Conservation (phyloP, 2,888 invertebrate genomes). For the Venusia cambrica region DNA sequence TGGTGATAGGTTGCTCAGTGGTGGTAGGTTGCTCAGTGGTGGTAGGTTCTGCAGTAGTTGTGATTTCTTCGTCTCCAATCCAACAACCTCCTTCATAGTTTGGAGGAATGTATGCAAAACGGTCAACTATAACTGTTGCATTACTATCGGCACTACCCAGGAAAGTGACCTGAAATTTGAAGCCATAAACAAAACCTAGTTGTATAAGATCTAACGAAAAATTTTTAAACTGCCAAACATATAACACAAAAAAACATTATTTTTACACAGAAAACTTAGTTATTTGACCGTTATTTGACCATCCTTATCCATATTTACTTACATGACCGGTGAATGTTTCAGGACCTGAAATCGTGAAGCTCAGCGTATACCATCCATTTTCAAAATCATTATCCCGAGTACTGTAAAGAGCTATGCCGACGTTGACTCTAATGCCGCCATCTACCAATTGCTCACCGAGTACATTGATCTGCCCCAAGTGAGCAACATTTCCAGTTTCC, state of each 20-base stretch:
- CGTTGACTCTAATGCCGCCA: background rate
- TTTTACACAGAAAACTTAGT: too few species aligned
- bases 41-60: slow-evolving; percentile 4
- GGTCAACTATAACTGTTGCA: slow-evolving; percentile 7
- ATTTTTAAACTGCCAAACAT: too few species aligned
- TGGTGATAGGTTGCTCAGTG: too few species aligned
- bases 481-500: background rate
- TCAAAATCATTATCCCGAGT: background rate
- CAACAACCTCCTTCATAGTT: slow-evolving; percentile 7
- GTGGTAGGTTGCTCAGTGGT: background rate
- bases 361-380: slow-evolving; percentile 8
- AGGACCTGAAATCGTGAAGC: background rate
- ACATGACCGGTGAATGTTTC: slow-evolving; percentile 4
- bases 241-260: background rate
- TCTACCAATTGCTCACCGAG: slow-evolving; percentile 2
- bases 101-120: slow-evolving; percentile 9
- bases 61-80: background rate
- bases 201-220: too few species aligned
- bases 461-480: slow-evolving; percentile 1
- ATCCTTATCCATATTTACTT: too few species aligned
- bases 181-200: too few species aligned
- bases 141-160: background rate
- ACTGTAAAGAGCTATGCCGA: background rate
- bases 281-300: too few species aligned
- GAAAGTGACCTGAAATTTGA: slow-evolving; percentile 8